These are phyloP conservation scores for Pantherophis alleghaniensis DNA, from an alignment of 2,797 vertebrate genomes.

Conservation along the genomic window DNA sequence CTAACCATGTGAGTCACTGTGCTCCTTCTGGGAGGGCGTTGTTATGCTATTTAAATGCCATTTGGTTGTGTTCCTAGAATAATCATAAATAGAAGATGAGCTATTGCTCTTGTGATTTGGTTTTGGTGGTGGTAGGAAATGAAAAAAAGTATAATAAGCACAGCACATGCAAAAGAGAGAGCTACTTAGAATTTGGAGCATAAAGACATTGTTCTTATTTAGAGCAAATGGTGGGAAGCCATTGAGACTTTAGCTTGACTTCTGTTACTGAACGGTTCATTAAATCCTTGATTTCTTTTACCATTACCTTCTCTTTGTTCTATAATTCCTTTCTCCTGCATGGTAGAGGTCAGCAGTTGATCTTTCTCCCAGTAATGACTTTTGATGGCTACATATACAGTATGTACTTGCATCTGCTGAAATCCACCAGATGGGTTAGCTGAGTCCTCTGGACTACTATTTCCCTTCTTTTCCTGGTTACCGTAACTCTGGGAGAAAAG, in stretches of 20 bases:
- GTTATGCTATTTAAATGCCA: not conserved
- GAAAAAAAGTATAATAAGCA: not conserved
- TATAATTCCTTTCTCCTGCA: conserved; percentile 3
- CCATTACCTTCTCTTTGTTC: not conserved
- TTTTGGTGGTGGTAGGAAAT: not conserved
- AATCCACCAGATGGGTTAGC: conserved; percentile 41
- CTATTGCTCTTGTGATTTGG: not conserved
- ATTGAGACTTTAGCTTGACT: not conserved
- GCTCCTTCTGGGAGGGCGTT: not conserved
- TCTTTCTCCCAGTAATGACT: conserved; percentile 38
- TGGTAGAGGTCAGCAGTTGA: not conserved
- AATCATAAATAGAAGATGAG: not conserved
- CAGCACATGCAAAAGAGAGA: not conserved
- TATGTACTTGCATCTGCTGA: conserved; percentile 44
- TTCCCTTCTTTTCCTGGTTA: conserved; percentile 49
- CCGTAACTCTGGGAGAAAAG: conserved; percentile 33
- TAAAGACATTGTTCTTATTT: not conserved
- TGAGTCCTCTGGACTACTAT: conserved; percentile 47
- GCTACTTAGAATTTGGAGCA: not conserved
- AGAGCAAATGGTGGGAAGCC: not conserved
- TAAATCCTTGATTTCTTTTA: conserved; percentile 2
- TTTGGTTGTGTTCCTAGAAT: not conserved
- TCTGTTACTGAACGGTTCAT: not conserved
- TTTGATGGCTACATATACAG: conserved; percentile 39
- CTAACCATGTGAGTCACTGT: not conserved